These are phyloP conservation scores for Vimba vimba DNA, from an alignment of 2,113 vertebrate species.

Conservation along the genomic window DNA sequence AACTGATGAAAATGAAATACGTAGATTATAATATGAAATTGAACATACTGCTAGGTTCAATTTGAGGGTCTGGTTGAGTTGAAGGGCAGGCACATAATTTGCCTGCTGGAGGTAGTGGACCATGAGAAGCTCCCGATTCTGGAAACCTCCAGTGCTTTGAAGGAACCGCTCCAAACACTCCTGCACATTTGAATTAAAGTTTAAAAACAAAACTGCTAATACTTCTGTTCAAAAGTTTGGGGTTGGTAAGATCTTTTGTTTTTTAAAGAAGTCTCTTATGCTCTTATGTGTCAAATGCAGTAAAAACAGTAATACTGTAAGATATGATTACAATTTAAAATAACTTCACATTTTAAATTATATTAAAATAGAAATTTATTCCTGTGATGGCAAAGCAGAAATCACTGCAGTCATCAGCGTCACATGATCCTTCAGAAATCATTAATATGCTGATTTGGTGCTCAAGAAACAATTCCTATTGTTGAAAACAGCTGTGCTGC, in stretches of 20 bases:
- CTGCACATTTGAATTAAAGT: slow-evolving; percentile 66
- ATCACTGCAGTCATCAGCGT: neutral
- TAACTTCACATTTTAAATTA: neutral
- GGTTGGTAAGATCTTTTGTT: no score
- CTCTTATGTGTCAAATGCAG: neutral
- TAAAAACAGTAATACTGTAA: neutral
- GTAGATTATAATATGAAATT: neutral
- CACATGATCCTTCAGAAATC: neutral
- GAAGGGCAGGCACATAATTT: slow-evolving; percentile 89
- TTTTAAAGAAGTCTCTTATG: neutral
- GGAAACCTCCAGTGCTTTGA: slow-evolving; percentile 79
- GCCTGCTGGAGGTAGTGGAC: slow-evolving; percentile 90
- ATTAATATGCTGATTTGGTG: neutral
- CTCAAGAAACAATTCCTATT: neutral
- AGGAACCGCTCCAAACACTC: slow-evolving; percentile 89
- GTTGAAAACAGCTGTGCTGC: neutral
- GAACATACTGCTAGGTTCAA: slow-evolving; percentile 78
- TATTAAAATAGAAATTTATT: no score
- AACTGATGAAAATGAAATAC: neutral
- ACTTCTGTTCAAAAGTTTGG: neutral
- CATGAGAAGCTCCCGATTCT: slow-evolving; percentile 88
- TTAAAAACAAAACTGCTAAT: neutral
- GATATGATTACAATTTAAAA: neutral
- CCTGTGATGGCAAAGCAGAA: no score
- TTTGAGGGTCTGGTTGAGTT: slow-evolving; percentile 87